Evolutionary conservation across 2,797 vertebrate genomes (phyloP), one percentile per base, ranked within the genome.

Genomic region (Fistularia tabacaria): DNA sequence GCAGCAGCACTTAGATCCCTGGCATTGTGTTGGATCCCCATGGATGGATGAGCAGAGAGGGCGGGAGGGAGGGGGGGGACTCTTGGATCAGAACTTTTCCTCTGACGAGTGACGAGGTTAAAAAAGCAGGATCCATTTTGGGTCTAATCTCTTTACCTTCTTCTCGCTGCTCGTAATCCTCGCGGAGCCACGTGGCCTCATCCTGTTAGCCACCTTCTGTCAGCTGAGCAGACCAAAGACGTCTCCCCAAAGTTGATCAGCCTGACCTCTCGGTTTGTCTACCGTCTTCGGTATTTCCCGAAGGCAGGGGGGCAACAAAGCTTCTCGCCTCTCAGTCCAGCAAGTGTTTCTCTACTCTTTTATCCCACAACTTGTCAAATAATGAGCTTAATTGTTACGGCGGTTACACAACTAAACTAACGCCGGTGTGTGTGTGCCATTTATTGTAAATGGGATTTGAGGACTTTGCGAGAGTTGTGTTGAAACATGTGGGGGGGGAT

Each of bases 161-260:
- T 86, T 81, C 89, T 93, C 82, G 85, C 82, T 85, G 87, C 89
- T 87, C 85, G 86, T 97, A 97, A 99, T 96, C 94, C 92, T 83
- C 12, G 80, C 78, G 74, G 86, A 12, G 85, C 80, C 92, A 91
- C 91, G 92, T 93, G 92, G 89, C 88, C 89, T 96, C 93, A 97
- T 98, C 94, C 93, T 91, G 90, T 97, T 96, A 95, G 88, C 90
- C 70, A 74, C 88, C 93, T 94, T 94, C 91, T 95, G 93, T 88
- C 88, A 86, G 73, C 70, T 73, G 51, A 58, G 41, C 64, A 52
- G 66, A 79, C 37, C 57, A 56, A 40, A 74, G 50, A 46, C 44
- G 57, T 40, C 53, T 54, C 72, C 60, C 64, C 50, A 10, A 44
- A 57, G 12, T 62, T 47, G 55, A 64, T 64, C 63, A 59, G 47